Base-by-base conservation (phyloP, 2,113 vertebrate genomes). In the Rhinoderma darwinii region DNA sequence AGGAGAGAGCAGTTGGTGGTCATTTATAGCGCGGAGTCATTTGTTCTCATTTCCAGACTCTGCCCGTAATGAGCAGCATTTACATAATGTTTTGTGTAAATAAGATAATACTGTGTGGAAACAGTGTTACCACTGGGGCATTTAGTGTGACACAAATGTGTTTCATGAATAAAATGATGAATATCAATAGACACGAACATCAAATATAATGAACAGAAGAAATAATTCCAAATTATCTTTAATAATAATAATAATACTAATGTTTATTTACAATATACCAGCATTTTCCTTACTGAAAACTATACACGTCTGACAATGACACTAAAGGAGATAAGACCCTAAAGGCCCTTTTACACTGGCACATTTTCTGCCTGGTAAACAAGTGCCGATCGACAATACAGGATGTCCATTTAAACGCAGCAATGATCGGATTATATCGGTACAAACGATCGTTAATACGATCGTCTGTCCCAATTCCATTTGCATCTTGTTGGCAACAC, bases 31-130 rank as follows among this genome's bases (percentile, higher is more conserved):
- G 56, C 43, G 30, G 27, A 47, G 35, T 74, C 84, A 66, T 77
- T 85, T 77, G 72, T 56, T 61, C n/a, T 85, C 41, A 85, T 77
- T 66, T 77, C 84, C 59, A 75, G 37, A 37, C 74, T 63, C 22
- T 66, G n/a, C 56, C 15, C 22, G 7, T 85, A 66, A 77, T 50
- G 74, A 85, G 47, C 56, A 14, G 18, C 17, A 85, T 63, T 77
- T 63, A 85, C 84, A 85, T 66, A 85, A 85, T 85, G 41, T 77
- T 66, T 77, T 85, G 84, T 85, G 73, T 85, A 85, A 85, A 85
- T 77, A 85, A 85, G 56, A 59, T 85, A 66, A 63, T 85, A 22
- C 39, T 22, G 72, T 61, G 56, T 73, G 51, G 61, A 25, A 32
- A 85, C 56, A 15, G 41, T 66, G 73, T 35, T 43, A 66, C n/a